phyloP scores from a whole-genome alignment of 2,113 vertebrate species.

The Empidonax traillii region DNA sequence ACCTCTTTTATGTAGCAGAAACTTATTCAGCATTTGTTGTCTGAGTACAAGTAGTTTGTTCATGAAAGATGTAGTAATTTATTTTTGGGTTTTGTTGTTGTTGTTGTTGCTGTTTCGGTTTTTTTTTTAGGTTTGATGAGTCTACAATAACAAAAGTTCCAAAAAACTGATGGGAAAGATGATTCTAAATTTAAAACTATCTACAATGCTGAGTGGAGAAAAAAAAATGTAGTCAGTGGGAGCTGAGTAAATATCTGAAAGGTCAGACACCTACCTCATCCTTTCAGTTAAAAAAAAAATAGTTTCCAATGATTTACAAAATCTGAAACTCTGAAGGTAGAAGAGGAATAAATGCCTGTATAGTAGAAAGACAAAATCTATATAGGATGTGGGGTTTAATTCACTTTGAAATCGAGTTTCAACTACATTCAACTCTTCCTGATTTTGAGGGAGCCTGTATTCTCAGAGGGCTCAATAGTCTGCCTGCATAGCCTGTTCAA shows the following conservation, averaged over 20 bases:
- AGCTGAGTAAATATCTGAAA: not conserved
- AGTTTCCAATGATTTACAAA: fast-evolving
- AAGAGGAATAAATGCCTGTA: not conserved
- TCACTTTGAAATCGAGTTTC: not conserved
- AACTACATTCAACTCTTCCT: not conserved
- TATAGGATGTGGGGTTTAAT: not conserved
- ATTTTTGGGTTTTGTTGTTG: not conserved
- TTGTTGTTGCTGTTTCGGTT: not conserved
- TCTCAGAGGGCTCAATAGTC: not conserved
- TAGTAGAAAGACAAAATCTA: not conserved
- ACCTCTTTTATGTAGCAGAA: not conserved
- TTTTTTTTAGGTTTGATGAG: not conserved
- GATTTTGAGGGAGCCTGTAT: not conserved
- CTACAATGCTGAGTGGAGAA: not conserved
- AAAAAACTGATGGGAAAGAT: not conserved
- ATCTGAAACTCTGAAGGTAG: not conserved
- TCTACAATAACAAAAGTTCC: not conserved
- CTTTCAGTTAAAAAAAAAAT: not conserved
- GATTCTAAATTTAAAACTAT: not conserved
- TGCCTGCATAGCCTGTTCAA: not conserved
- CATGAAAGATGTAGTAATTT: not conserved
- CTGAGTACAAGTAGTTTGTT: not conserved
- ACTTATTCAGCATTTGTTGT: not conserved
- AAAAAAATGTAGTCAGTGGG: not conserved
- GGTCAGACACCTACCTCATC: not conserved